Conservation (phyloP, 1,140 invertebrate species). For the Nautilus pompilius region DNA sequence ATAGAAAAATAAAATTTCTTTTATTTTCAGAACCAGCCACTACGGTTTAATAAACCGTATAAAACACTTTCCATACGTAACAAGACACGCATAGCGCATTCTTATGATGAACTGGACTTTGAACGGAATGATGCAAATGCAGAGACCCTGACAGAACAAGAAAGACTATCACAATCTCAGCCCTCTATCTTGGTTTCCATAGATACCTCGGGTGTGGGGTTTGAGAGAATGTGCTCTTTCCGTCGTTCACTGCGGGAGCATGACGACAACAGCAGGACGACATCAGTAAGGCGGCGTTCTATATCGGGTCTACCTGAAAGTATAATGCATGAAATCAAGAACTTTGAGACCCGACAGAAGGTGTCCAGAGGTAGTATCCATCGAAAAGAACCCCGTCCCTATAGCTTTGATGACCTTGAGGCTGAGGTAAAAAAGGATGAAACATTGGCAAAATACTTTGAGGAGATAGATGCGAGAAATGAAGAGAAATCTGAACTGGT, state of each 20-base stretch:
- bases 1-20: background rate
- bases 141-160: slow-evolving; percentile 8
- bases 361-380: slow-evolving; percentile 9
- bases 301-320: slow-evolving; percentile 39
- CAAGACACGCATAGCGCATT: slow-evolving; percentile 34
- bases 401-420: slow-evolving; percentile 45
- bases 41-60: slow-evolving; percentile 31
- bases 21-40: slow-evolving; percentile 21
- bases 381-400: slow-evolving; percentile 23
- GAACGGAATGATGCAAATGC: slow-evolving; percentile 18
- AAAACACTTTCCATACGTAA: slow-evolving; percentile 26
- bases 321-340: slow-evolving; percentile 41
- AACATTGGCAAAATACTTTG: slow-evolving; percentile 38
- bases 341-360: slow-evolving; percentile 33
- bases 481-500: slow-evolving; percentile 37
- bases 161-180: slow-evolving; percentile 25
- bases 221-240: slow-evolving; percentile 42
- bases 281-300: slow-evolving; percentile 30
- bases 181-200: slow-evolving; percentile 37
- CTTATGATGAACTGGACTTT: slow-evolving; percentile 20
- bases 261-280: slow-evolving; percentile 22
- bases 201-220: slow-evolving; percentile 41
- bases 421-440: slow-evolving; percentile 28
- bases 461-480: slow-evolving; percentile 41
- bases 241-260: slow-evolving; percentile 26